These are phyloP conservation scores for Ondatra zibethicus DNA, from an alignment of 2,113 vertebrate species.

Conservation along the genomic window DNA sequence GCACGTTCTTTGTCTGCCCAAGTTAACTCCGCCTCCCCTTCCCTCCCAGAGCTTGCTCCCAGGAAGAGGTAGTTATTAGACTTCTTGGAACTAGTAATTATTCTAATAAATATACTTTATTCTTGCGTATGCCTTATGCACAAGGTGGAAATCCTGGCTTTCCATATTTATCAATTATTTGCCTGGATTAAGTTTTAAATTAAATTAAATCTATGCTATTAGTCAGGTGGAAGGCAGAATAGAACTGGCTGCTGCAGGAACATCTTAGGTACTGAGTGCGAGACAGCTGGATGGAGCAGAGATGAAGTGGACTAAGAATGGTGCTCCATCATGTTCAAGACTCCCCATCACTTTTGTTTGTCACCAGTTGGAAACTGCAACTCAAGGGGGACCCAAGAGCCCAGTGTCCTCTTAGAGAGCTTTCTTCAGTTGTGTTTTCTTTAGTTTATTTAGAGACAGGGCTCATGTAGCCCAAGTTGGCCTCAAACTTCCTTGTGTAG, in stretches of 20 bases:
- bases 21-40: background rate
- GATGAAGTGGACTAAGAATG: background rate
- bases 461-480: background rate
- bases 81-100: slow-evolving; percentile 43
- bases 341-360: background rate
- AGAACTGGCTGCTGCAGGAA: background rate
- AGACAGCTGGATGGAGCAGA: background rate
- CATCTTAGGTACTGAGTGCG: background rate
- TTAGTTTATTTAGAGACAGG: background rate
- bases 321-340: rapidly evolving
- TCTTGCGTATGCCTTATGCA: background rate
- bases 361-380: background rate
- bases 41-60: background rate
- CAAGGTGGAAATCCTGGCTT: slow-evolving; percentile 38
- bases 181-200: slow-evolving; percentile 65
- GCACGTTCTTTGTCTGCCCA: background rate
- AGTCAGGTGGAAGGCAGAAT: slow-evolving; percentile 43
- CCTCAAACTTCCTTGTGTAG: background rate
- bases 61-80: slow-evolving; percentile 29
- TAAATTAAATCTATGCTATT: slow-evolving; percentile 21
- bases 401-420: background rate
- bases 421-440: background rate
- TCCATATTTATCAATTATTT: slow-evolving; percentile 38
- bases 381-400: background rate
- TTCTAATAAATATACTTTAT: slow-evolving; percentile 51